Evolutionary conservation across 2,113 vertebrate genomes (phyloP), one percentile per base, ranked within the genome.

Genomic region (Calidris pugnax): DNA sequence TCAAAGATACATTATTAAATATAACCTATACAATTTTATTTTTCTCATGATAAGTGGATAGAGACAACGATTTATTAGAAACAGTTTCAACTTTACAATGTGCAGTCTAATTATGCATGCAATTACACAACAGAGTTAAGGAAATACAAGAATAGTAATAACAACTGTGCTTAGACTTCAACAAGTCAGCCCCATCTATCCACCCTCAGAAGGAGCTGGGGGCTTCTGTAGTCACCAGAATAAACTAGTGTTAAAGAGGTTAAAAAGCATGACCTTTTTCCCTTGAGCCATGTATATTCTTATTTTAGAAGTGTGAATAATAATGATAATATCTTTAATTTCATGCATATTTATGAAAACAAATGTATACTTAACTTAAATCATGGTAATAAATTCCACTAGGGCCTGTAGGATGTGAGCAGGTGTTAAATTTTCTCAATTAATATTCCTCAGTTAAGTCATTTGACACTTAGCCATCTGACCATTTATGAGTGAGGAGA

Each of bases 141-240:
- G 7, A 93, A 73, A 83, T 45, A 28, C 6, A 85, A 73, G 27
- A 64, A 85, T 73, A 48, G 2, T 50, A 84, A 26, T 24, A 59
- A 12, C 7, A 69, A 17, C 9, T n/a, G 3, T 85, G 14, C 12
- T 21, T 77, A 37, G 11, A 28, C 33, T 45, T 78, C 37, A 78
- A 24, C 6, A 48, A 10, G 17, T 43, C 6, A 75, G 12, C 4
- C 5, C 6, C 10, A 51, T 56, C 8, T 26, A 28, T 37, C 1
- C 6, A 12, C 7, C 2, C 22, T 28, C 12, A 55, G 26, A 75
- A 68, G 13, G 2, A 8, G 1, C 3, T 57, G 7, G 47, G 3
- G 4, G 3, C 7, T 71, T 67, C 37, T 71, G 2, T 4, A 71
- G 8, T 19, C 14, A 37, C 4, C 11, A 48, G 12, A 85, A 66